Percentiles rank a stretch among this genome's conserved stretches.
These are phyloP conservation scores for Octodon degus DNA, from an alignment of 2,113 vertebrate genomes.

Conservation along the genomic window DNA sequence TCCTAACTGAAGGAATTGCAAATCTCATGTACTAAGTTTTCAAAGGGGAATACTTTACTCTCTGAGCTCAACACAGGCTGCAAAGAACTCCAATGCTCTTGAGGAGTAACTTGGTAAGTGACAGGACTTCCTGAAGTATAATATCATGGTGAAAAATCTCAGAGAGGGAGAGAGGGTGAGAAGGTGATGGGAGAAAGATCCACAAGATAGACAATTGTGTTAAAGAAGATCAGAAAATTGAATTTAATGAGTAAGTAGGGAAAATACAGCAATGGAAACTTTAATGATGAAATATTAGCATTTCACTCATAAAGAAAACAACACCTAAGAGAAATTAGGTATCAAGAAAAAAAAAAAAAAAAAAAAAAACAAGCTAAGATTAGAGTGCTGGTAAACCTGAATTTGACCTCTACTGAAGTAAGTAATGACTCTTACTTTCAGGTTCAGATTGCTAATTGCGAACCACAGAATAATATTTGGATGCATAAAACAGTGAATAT, in stretches of 20 bases:
- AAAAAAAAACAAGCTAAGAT: background rate
- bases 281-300: background rate
- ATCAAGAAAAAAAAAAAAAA: background rate
- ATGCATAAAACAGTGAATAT: background rate
- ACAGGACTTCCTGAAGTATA: background rate
- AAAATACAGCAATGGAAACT: background rate
- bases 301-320: background rate
- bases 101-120: background rate
- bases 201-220: background rate
- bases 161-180: fast-evolving
- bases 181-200: too few species aligned
- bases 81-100: background rate
- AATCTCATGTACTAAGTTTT: background rate
- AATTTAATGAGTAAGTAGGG: background rate
- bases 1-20: background rate
- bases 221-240: background rate
- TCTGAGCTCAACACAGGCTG: background rate
- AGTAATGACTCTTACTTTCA: background rate
- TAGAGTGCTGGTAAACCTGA: background rate
- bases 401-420: background rate
- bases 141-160: background rate
- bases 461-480: background rate
- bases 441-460: background rate
- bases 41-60: background rate
- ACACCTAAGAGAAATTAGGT: background rate